phyloP scores from a whole-genome alignment of 2,113 vertebrate species.

The Indri indri region DNA sequence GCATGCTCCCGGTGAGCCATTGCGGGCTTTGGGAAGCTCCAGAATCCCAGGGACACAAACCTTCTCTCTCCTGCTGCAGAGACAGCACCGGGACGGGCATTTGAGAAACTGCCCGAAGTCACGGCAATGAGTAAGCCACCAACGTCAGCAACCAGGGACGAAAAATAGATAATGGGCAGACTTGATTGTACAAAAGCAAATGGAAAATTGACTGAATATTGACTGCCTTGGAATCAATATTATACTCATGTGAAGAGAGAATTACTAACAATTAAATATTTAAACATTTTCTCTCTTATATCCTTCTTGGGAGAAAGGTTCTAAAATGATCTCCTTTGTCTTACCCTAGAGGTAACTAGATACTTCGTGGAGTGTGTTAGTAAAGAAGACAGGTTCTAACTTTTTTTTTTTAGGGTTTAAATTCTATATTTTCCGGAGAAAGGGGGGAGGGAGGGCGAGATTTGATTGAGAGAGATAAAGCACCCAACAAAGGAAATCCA shows the following conservation, averaged over 20 bases:
- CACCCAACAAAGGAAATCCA: not conserved
- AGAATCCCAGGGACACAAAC: accelerated
- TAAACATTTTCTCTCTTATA: not conserved
- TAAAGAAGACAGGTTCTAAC: not conserved
- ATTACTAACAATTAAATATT: not conserved
- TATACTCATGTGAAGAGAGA: not conserved
- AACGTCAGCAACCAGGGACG: not conserved
- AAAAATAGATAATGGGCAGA: not conserved
- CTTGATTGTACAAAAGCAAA: not conserved
- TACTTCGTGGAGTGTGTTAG: not conserved
- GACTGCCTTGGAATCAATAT: not conserved
- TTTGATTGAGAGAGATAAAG: not conserved
- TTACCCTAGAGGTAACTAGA: not conserved
- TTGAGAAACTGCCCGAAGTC: not conserved
- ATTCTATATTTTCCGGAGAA: not conserved
- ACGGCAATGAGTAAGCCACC: not conserved
- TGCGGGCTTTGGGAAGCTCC: too few species aligned
- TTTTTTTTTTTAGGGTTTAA: not conserved
- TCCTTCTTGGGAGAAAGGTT: not conserved
- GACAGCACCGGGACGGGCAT: not conserved
- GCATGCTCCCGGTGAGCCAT: not conserved
- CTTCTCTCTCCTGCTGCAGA: not conserved
- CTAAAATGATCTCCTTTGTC: not conserved
- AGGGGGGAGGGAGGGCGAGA: not conserved
- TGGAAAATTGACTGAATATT: not conserved